These are phyloP conservation scores for Sinelater perroti DNA, from an alignment of 2,888 invertebrate genomes.

Conservation along the genomic window DNA sequence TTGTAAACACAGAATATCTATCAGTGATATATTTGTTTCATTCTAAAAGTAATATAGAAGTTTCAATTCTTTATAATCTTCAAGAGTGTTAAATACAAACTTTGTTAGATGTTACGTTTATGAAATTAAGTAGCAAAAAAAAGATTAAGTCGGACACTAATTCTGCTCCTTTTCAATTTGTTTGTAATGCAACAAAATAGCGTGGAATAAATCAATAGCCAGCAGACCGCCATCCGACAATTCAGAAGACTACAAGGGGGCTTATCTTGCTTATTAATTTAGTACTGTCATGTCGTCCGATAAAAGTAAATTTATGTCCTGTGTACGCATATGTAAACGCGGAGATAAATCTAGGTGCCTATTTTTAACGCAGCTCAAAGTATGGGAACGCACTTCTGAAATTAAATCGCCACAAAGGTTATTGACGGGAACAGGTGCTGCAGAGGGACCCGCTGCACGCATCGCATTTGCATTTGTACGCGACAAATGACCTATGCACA, in stretches of 20 bases:
- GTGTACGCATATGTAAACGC: slow-evolving; percentile 6
- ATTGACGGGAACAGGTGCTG: slow-evolving; percentile 5
- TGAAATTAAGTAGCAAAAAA: too few relatives aligned
- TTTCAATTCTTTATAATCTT: too few relatives aligned
- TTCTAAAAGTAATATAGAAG: too few relatives aligned
- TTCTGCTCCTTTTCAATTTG: too few relatives aligned
- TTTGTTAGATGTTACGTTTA: too few relatives aligned
- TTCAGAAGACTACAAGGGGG: slow-evolving; percentile 6
- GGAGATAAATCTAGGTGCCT: neutral
- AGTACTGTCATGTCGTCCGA: slow-evolving; percentile 36
- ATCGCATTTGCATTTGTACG: too few relatives aligned
- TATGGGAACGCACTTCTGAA: slow-evolving; percentile 8
- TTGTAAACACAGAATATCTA: too few relatives aligned
- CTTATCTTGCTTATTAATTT: slow-evolving; percentile 44
- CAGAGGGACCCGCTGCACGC: neutral
- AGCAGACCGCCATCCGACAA: slow-evolving; percentile 3
- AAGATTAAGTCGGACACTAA: too few relatives aligned
- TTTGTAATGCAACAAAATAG: too few relatives aligned
- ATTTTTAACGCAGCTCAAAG: slow-evolving; percentile 6
- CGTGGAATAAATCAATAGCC: slow-evolving; percentile 14
- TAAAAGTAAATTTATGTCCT: slow-evolving; percentile 28
- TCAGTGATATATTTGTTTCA: too few relatives aligned
- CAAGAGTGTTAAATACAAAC: too few relatives aligned
- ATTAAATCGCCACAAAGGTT: slow-evolving; percentile 1
- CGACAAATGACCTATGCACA: too few relatives aligned